Evolutionary conservation across 2,113 vertebrate species (phyloP), one percentile per base, ranked within the genome.

Genomic region (Crotalus tigris): DNA sequence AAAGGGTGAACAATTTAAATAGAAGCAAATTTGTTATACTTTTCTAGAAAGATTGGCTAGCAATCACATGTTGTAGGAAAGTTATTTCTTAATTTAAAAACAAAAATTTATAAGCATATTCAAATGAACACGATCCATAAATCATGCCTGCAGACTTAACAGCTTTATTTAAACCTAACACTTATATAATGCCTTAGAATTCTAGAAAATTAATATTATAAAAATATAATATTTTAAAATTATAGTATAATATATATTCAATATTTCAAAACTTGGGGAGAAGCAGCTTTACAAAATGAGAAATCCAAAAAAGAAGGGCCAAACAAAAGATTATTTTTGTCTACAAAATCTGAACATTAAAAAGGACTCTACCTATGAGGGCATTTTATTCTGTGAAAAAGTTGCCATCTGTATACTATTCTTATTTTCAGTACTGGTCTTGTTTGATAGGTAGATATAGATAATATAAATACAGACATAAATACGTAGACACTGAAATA

Each of bases 141-240:
- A 95, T 0, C 3, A 57, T 29, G 33, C 0, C 26, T 39, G 51
- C 46, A 75, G 88, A 58, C 26, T 29, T 91, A 44, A 88, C 33
- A 61, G 92, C 69, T 64, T 86, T 69, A 24, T 44, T 91, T 46
- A 85, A 61, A 54, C 51, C 59, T 54, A 88, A 89, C 33, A 85
- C 94, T 85, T 13, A 81, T 89, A 90, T 10, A 90, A 94, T 57
- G 64, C 88, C 93, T 95, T 51, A 92, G 1, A 94, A 90, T 54
- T 85, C 53, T 69, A 90, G 15, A 29, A 64, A 53, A 53, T 23
- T 21, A 75, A 44, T 55, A 57, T 21, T 88, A 33, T 33, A 55
- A 55, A 88, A 87, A 29, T 54, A 15, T 24, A 24, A 26, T 24
- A 19, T 21, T 24, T 91, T 85, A 91, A 87, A 87, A 29, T 51